phyloP scores from a whole-genome alignment of 2,888 invertebrate species.

The Harpalus rubripes region DNA sequence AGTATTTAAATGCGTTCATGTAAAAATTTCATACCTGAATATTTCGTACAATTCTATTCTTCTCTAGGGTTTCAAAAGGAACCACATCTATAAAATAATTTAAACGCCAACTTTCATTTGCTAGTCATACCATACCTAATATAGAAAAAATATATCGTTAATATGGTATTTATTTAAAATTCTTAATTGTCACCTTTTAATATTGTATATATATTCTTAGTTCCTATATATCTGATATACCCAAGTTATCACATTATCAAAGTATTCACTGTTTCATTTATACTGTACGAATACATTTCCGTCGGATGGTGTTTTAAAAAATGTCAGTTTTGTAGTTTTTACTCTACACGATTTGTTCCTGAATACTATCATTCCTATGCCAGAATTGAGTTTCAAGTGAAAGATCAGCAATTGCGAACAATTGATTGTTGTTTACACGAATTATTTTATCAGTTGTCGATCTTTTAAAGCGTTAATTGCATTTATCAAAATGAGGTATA shows the following conservation, averaged over 20 bases:
- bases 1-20: no score
- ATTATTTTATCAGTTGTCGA: conserved; percentile 39
- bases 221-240: no score
- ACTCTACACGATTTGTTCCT: conserved; percentile 29
- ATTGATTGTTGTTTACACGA: neutral
- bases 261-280: neutral
- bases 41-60: no score
- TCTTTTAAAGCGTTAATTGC: conserved; percentile 41
- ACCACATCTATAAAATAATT: no score
- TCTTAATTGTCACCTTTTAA: no score
- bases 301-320: neutral
- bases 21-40: no score
- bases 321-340: neutral
- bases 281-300: neutral
- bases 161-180: no score
- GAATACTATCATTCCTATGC: conserved; percentile 41
- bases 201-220: no score
- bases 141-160: no score
- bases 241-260: neutral
- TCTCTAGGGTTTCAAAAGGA: no score
- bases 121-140: no score
- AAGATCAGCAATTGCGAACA: conserved; percentile 34
- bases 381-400: conserved; percentile 16
- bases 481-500: conserved; percentile 51
- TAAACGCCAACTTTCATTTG: no score